Conservation (phyloP, 1,140 invertebrate species). For the Oscheius sp. region DNA sequence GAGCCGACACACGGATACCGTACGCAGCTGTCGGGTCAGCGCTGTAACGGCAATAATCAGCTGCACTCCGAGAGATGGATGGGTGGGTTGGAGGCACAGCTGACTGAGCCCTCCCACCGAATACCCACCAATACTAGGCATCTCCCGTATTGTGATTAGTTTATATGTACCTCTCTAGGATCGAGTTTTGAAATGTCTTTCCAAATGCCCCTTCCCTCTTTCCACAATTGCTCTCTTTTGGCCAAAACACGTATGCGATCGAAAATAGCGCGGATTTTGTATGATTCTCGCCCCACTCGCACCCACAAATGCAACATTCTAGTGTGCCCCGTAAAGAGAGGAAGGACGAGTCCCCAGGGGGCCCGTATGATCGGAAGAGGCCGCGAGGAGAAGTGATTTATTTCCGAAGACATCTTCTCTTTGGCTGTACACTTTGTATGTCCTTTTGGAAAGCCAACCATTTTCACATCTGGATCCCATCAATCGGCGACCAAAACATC, state of each 20-base stretch:
- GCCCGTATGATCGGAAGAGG: no score
- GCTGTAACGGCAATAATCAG: slow-evolving; percentile 6
- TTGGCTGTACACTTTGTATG: background rate
- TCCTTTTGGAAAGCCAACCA: no score
- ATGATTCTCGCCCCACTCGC: background rate
- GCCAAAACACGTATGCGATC: background rate
- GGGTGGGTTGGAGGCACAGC: no score
- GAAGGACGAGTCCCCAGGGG: background rate
- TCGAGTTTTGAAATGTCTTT: background rate
- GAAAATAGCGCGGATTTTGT: no score
- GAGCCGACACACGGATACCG: background rate
- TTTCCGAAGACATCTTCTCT: background rate
- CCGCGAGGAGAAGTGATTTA: background rate
- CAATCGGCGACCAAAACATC: background rate
- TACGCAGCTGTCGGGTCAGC: background rate
- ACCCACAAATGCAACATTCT: background rate
- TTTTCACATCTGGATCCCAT: slow-evolving; percentile 1
- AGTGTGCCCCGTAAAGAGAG: background rate
- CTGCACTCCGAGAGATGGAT: background rate
- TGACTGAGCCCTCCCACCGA: background rate
- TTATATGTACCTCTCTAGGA: background rate
- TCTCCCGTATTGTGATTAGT: background rate
- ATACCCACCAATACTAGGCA: background rate
- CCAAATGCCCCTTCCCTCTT: background rate
- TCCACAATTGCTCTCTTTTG: background rate